A percentile compares a stretch with the other conserved stretches of the same genome.
Evolutionary conservation across 1,140 invertebrate species (phyloP).

Genomic region (Calliopsis andreniformis): DNA sequence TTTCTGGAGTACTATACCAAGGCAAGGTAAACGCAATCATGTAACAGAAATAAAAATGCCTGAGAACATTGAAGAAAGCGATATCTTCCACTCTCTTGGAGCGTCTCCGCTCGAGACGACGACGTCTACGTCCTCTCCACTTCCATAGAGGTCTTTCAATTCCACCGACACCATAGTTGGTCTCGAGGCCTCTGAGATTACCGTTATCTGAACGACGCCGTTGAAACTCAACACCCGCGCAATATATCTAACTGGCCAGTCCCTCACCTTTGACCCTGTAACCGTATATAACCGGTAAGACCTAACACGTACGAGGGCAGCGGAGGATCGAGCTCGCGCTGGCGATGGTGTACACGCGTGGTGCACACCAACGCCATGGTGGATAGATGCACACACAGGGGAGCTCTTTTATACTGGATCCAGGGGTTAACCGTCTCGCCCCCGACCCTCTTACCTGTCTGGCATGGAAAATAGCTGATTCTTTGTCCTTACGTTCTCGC

Average conservation of each 20-base stretch:
- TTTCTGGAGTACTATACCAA: too few species aligned
- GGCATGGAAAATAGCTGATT: slow-evolving; percentile 50
- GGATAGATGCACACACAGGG: neutral
- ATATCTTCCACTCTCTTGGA: slow-evolving; percentile 15
- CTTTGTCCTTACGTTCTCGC: slow-evolving; percentile 46
- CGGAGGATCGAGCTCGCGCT: neutral
- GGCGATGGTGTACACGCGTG: too few species aligned
- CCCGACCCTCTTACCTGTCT: slow-evolving; percentile 38
- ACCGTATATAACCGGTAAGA: slow-evolving; percentile 63
- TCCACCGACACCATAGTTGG: slow-evolving; percentile 32
- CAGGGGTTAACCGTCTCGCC: slow-evolving; percentile 51
- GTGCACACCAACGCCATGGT: neutral
- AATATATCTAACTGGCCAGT: slow-evolving; percentile 63
- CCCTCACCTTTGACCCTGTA: slow-evolving; percentile 60
- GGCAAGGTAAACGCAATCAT: too few species aligned
- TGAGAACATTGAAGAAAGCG: neutral
- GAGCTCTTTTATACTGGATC: slow-evolving; percentile 55
- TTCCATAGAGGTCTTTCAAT: slow-evolving; percentile 56
- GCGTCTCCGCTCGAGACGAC: neutral
- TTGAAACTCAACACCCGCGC: slow-evolving; percentile 60
- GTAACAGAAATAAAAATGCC: neutral
- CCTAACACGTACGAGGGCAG: neutral
- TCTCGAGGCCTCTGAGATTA: slow-evolving; percentile 57
- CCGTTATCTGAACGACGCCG: slow-evolving; percentile 62
- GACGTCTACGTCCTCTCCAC: neutral